phyloP scores from a whole-genome alignment of 2,888 invertebrate genomes.

The Eupithecia inturbata region DNA sequence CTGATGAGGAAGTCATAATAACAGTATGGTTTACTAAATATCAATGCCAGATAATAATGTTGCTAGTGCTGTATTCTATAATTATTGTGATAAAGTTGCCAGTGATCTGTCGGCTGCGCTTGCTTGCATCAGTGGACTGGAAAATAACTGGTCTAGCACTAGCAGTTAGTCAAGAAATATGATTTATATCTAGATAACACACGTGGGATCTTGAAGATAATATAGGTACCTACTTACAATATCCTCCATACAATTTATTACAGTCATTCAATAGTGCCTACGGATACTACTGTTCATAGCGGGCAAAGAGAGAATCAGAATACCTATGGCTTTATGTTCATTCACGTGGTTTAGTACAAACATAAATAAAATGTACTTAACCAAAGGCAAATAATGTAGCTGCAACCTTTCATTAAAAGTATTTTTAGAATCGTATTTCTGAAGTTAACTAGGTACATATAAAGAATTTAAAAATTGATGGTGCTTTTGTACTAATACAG shows the following conservation, averaged over 20 bases:
- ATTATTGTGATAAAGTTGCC: conserved; percentile 11
- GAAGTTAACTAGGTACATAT: background rate
- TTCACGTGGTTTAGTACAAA: no score
- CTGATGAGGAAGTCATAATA: background rate
- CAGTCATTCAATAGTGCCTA: background rate
- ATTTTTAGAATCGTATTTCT: background rate
- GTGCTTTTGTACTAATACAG: background rate
- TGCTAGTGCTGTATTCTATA: background rate
- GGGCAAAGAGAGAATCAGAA: background rate
- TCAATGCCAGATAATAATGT: background rate
- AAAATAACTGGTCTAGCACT: conserved; percentile 29
- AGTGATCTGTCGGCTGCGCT: conserved; percentile 11
- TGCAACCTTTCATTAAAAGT: background rate
- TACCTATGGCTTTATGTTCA: background rate
- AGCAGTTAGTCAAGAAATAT: conserved; percentile 24
- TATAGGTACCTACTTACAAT: background rate
- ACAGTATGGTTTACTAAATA: background rate
- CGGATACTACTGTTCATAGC: background rate
- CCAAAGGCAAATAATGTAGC: background rate
- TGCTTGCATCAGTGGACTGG: conserved; percentile 19
- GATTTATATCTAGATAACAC: background rate
- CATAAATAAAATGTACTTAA: background rate
- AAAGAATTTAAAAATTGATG: background rate
- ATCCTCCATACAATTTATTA: conserved; percentile 1
- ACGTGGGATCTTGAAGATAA: conserved; percentile 7